phyloP scores from a whole-genome alignment of 2,797 vertebrate species.

The Cyclura pinguis region DNA sequence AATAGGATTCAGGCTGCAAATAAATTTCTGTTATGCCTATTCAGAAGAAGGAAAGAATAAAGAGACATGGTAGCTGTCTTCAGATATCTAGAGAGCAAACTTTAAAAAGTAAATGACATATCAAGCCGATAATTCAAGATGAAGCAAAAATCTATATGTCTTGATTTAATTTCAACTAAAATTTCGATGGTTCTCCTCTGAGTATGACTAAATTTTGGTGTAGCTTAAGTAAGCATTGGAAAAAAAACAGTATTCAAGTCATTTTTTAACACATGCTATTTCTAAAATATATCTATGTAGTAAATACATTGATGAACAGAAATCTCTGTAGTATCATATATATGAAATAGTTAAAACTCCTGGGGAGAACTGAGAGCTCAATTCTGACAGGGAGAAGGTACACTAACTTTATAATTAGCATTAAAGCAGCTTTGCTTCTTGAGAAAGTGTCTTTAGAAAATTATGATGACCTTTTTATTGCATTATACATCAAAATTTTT shows the following conservation, averaged over 20 bases:
- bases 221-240: background rate
- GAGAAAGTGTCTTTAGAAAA: constrained; percentile 36
- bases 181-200: background rate
- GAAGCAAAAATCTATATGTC: background rate
- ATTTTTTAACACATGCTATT: constrained; percentile 60
- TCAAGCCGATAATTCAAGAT: background rate
- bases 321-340: constrained; percentile 41
- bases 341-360: constrained; percentile 57
- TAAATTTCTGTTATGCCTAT: too few species aligned
- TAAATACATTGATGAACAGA: constrained; percentile 54
- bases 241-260: constrained; percentile 5
- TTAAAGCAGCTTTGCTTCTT: constrained; percentile 15
- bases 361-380: constrained; percentile 45
- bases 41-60: too few species aligned
- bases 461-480: constrained; percentile 40
- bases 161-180: background rate
- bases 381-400: constrained; percentile 55
- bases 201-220: too few species aligned
- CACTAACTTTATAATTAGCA: constrained; percentile 53
- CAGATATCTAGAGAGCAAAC: too few species aligned
- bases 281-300: constrained; percentile 51
- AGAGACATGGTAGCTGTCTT: too few species aligned
- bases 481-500: constrained; percentile 46
- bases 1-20: too few species aligned
- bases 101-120: background rate